Conservation (phyloP, 2,888 invertebrate genomes). For the Bedellia somnulentella region DNA sequence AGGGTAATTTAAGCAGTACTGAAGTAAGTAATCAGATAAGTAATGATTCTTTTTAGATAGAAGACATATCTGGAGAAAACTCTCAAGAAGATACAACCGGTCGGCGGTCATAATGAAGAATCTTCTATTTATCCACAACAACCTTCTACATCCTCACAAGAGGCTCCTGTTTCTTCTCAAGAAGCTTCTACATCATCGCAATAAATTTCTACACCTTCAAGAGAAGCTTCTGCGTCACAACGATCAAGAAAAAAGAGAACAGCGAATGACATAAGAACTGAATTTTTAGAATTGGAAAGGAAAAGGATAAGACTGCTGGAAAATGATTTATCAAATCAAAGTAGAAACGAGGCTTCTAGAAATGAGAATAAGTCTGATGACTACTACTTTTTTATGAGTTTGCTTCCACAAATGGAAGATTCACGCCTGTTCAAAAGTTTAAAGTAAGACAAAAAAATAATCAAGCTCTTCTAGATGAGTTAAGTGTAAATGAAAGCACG, state of each 20-base stretch:
- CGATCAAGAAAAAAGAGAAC: constrained; percentile 14
- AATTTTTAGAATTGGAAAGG: constrained; percentile 16
- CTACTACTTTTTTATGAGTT: constrained; percentile 14
- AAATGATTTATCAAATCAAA: constrained; percentile 15
- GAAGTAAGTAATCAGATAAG: too few species aligned
- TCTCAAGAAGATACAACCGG: too few species aligned
- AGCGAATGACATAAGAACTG: constrained; percentile 14
- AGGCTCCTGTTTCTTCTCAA: too few species aligned
- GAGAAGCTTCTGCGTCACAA: too few species aligned
- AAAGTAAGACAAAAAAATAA: constrained; percentile 15
- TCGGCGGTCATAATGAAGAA: constrained; percentile 11
- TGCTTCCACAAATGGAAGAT: constrained; percentile 15
- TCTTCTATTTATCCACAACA: constrained; percentile 9
- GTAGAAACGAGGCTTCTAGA: too few species aligned
- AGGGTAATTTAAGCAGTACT: constrained; percentile 13
- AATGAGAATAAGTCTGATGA: constrained; percentile 13
- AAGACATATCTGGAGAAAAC: constrained; percentile 13
- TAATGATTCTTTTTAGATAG: too few species aligned
- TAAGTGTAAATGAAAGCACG: constrained; percentile 9
- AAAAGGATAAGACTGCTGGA: constrained; percentile 16
- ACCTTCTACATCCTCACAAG: constrained; percentile 14
- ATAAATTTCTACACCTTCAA: too few species aligned
- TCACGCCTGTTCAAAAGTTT: constrained; percentile 16
- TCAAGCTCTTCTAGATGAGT: constrained; percentile 14
- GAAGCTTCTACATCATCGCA: too few species aligned